Conservation (phyloP, 2,888 invertebrate genomes). For the Dasypolia templi region DNA sequence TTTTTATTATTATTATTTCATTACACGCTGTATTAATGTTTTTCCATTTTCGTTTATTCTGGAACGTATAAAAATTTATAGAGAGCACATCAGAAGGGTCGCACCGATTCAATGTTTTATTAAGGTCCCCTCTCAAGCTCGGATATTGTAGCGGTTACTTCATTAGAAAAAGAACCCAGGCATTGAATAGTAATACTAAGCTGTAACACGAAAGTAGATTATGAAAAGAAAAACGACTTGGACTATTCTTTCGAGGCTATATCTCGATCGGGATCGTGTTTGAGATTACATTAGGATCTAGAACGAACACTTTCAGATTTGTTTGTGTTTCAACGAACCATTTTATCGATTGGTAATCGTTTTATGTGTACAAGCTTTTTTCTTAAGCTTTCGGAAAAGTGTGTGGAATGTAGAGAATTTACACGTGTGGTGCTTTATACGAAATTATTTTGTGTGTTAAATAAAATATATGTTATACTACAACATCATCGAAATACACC, state of each 20-base stretch:
- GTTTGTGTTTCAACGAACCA: slow-evolving; percentile 41
- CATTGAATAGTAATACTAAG: slow-evolving; percentile 64
- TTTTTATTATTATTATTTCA: too few species aligned
- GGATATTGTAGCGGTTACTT: slow-evolving; percentile 46
- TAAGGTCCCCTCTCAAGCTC: slow-evolving; percentile 38
- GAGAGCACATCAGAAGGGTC: slow-evolving; percentile 66
- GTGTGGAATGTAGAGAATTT: slow-evolving; percentile 23
- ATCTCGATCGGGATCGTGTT: slow-evolving; percentile 34
- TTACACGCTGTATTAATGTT: slow-evolving; percentile 62
- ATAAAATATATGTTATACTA: background rate
- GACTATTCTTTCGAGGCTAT: slow-evolving; percentile 42
- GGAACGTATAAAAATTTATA: too few species aligned
- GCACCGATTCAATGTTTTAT: slow-evolving; percentile 70
- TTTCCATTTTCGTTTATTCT: slow-evolving; percentile 63
- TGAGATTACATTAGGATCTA: slow-evolving; percentile 45
- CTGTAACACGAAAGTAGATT: slow-evolving; percentile 54
- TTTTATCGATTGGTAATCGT: slow-evolving; percentile 38
- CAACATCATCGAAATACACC: background rate
- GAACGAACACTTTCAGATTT: slow-evolving; percentile 42
- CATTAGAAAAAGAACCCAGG: slow-evolving; percentile 27
- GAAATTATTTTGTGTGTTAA: background rate
- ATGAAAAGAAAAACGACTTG: slow-evolving; percentile 46
- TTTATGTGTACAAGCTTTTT: slow-evolving; percentile 40
- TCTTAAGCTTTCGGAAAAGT: slow-evolving; percentile 36
- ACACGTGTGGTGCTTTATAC: background rate